phyloP scores from a whole-genome alignment of 2,113 vertebrate species.

The Diadophis punctatus region DNA sequence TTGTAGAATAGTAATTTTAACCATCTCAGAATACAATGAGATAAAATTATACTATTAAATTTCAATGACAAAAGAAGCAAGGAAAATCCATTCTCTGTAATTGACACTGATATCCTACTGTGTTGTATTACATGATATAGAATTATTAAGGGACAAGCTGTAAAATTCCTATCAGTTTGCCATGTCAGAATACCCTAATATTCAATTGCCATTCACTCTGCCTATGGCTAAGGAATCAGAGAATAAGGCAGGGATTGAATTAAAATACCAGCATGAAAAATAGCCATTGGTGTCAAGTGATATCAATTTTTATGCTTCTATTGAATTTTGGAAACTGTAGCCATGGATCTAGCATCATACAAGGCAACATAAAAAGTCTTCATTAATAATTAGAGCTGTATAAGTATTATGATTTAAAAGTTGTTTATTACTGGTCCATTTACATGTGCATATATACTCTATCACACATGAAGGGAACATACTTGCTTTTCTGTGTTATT shows the following conservation, averaged over 20 bases:
- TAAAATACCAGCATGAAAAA: background rate
- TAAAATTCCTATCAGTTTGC: background rate
- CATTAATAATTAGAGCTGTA: background rate
- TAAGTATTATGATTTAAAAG: background rate
- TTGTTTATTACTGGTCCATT: background rate
- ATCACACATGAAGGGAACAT: background rate
- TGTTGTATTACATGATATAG: background rate
- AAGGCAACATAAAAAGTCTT: background rate
- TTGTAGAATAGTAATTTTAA: background rate
- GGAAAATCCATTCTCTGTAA: background rate
- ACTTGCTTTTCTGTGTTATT: background rate
- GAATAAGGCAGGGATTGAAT: background rate
- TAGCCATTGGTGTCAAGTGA: background rate
- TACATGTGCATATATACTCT: background rate
- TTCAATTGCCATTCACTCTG: background rate
- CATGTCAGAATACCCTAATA: background rate
- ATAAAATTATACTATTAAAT: slow-evolving; percentile 8
- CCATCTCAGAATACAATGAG: background rate
- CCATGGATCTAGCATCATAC: background rate
- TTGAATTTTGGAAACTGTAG: background rate
- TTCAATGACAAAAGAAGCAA: background rate
- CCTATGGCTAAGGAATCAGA: background rate
- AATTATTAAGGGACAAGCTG: background rate
- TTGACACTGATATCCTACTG: background rate
- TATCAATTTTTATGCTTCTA: background rate